These are phyloP conservation scores for Brachionus paranguensis DNA, from an alignment of 1,140 invertebrate species.

Conservation along the genomic window DNA sequence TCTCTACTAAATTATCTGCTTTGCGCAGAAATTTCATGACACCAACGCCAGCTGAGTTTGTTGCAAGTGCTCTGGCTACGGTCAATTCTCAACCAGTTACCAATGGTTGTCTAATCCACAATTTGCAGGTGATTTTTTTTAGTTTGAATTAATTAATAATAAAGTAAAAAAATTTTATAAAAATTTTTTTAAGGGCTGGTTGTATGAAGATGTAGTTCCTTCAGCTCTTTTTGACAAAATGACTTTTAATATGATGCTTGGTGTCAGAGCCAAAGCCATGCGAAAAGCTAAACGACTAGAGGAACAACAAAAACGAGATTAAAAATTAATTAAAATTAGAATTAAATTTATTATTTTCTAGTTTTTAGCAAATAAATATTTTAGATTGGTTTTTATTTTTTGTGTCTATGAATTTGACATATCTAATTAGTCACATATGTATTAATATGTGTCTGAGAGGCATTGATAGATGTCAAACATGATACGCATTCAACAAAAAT, in stretches of 20 bases:
- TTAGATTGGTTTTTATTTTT: not conserved
- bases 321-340: not conserved
- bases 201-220: constrained; percentile 17
- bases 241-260: not conserved
- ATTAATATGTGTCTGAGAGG: too few species aligned
- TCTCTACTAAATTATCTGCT: constrained; percentile 86
- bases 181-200: not conserved
- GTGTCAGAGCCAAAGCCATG: not conserved
- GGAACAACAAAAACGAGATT: constrained; percentile 30
- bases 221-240: not conserved
- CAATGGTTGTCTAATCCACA: constrained; percentile 26
- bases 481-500: too few species aligned
- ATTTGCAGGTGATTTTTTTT: constrained; percentile 3
- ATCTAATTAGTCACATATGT: too few species aligned
- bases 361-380: not conserved
- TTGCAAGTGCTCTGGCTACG: not conserved
- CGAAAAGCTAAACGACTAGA: not conserved
- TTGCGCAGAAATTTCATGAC: constrained; percentile 55
- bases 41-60: not conserved
- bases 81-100: not conserved
- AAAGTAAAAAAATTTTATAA: not conserved
- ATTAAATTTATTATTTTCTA: not conserved
- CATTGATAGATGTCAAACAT: too few species aligned
- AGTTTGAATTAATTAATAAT: too few species aligned
- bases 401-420: too few species aligned